Percentiles rank a stretch among this genome's conserved stretches.
phyloP scores from a whole-genome alignment of 2,113 vertebrate species.

The Saccopteryx leptura region DNA sequence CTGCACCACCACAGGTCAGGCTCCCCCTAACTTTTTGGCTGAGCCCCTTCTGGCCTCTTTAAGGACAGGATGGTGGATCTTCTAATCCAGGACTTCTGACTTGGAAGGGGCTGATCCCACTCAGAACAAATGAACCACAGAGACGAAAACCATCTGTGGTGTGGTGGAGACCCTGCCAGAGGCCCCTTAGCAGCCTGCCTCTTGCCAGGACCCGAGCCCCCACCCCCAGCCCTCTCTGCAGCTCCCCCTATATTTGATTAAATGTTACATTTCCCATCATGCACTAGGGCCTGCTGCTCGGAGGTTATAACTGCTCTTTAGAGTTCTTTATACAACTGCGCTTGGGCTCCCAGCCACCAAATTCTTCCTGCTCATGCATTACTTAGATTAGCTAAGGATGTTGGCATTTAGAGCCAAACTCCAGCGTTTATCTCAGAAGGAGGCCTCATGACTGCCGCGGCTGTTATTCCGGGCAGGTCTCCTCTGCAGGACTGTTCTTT shows the following conservation, averaged over 20 bases:
- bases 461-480: conserved; percentile 72
- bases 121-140: conserved; percentile 12
- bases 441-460: conserved; percentile 72
- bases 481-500: conserved; percentile 61
- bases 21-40: not conserved
- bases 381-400: conserved; percentile 76
- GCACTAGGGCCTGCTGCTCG: conserved; percentile 25
- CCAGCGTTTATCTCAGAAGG: conserved; percentile 52
- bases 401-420: conserved; percentile 63
- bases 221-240: not conserved
- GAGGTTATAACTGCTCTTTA: conserved; percentile 47
- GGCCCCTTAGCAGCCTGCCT: not conserved
- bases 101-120: not conserved
- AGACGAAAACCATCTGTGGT: conserved; percentile 20
- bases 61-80: not conserved
- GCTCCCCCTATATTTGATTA: conserved; percentile 18
- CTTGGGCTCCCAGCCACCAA: conserved; percentile 62
- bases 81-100: not conserved
- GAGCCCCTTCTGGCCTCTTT: not conserved
- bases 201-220: not conserved
- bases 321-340: conserved; percentile 45
- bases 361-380: conserved; percentile 69
- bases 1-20: no score
- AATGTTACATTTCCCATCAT: conserved; percentile 48
- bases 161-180: not conserved